These are phyloP conservation scores for Asobara japonica DNA, from an alignment of 1,140 invertebrate genomes.

Conservation along the genomic window DNA sequence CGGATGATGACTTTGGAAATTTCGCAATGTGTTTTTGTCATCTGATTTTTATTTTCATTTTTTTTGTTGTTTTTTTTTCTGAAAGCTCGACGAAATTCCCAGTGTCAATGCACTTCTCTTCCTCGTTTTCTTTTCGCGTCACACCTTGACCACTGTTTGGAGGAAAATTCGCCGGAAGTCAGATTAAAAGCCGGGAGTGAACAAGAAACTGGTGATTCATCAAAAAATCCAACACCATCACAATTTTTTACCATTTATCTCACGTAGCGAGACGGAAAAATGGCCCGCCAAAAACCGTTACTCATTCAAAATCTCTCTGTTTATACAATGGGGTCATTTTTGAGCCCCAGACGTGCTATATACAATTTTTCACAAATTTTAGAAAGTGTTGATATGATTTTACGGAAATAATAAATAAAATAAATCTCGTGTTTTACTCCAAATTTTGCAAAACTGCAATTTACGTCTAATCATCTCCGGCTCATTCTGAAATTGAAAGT, in stretches of 20 bases:
- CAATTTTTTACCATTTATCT: background rate
- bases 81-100: background rate
- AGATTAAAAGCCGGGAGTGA: background rate
- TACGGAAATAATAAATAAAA: too few species aligned
- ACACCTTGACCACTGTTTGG: background rate
- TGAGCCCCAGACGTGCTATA: too few species aligned
- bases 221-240: background rate
- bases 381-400: too few species aligned
- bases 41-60: background rate
- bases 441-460: too few species aligned
- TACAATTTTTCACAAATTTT: too few species aligned
- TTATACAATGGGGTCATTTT: too few species aligned
- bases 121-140: slow-evolving; percentile 5
- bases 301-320: too few species aligned
- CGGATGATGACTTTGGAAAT: background rate
- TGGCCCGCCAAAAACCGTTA: background rate
- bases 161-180: background rate
- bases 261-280: background rate
- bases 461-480: too few species aligned
- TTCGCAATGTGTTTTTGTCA: background rate
- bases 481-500: too few species aligned
- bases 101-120: slow-evolving; percentile 3
- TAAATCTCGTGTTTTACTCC: too few species aligned
- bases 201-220: background rate
- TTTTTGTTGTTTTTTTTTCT: background rate